These are phyloP conservation scores for Eulemur mongoz DNA, from an alignment of 2,797 vertebrate genomes.

Conservation along the genomic window DNA sequence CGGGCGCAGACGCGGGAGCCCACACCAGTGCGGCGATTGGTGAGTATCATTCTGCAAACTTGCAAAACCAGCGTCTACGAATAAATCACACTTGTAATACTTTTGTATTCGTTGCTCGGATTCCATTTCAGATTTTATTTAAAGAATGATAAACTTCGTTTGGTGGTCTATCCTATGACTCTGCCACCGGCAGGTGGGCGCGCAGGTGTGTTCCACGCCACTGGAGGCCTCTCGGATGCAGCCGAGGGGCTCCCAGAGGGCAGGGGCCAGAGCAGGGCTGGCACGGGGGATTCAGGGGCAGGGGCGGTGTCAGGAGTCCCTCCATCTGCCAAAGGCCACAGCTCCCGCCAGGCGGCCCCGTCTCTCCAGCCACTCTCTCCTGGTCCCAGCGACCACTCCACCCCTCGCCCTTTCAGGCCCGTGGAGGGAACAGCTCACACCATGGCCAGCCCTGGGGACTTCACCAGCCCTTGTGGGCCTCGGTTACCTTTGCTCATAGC, in stretches of 20 bases:
- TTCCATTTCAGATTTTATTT: neutral
- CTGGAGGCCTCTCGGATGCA: neutral
- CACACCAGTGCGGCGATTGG: rapidly evolving
- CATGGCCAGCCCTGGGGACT: no score
- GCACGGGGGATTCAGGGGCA: rapidly evolving
- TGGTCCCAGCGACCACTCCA: neutral
- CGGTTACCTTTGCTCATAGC: neutral
- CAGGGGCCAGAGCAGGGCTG: rapidly evolving
- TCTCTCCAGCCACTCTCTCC: neutral
- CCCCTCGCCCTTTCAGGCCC: no score
- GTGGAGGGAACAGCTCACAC: neutral
- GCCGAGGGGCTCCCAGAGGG: neutral
- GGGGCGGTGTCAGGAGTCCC: neutral
- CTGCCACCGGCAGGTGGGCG: neutral
- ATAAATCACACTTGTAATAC: neutral
- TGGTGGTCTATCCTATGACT: neutral
- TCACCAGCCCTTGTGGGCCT: neutral
- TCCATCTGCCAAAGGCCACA: neutral
- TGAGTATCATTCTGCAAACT: rapidly evolving
- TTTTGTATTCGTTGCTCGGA: neutral
- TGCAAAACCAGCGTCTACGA: rapidly evolving
- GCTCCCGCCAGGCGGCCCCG: neutral
- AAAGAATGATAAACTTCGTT: neutral
- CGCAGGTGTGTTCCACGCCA: rapidly evolving
- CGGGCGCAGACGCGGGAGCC: rapidly evolving